These are phyloP conservation scores for Pipistrellus kuhlii DNA, from an alignment of 2,797 vertebrate genomes.

Conservation along the genomic window DNA sequence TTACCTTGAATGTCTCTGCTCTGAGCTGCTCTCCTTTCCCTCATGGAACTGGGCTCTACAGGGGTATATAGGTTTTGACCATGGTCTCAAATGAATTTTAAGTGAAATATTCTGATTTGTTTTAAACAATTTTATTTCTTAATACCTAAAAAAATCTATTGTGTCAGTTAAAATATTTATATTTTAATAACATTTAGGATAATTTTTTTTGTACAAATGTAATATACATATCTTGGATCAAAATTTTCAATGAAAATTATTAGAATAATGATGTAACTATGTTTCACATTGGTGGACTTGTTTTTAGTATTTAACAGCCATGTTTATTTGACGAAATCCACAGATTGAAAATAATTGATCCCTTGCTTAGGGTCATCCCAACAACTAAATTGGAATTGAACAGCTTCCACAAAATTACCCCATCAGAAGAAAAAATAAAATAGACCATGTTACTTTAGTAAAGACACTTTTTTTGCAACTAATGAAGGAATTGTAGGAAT, in stretches of 20 bases:
- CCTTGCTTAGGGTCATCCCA: neutral
- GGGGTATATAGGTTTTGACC: neutral
- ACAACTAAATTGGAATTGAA: neutral
- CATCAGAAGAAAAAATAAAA: constrained; percentile 9
- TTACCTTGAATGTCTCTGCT: neutral
- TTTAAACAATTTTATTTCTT: constrained; percentile 22
- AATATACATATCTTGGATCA: neutral
- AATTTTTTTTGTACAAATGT: neutral
- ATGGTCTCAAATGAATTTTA: neutral
- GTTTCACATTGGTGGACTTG: constrained; percentile 16
- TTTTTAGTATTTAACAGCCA: constrained; percentile 58
- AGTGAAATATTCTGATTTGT: constrained; percentile 23
- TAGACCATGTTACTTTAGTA: neutral
- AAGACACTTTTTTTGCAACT: neutral
- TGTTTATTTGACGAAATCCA: constrained; percentile 55
- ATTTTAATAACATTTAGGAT: constrained; percentile 33
- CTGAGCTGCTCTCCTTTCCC: neutral
- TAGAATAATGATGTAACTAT: constrained; percentile 25
- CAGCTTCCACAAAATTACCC: constrained; percentile 10
- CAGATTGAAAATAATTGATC: neutral
- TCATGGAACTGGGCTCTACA: neutral
- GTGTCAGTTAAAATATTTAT: neutral
- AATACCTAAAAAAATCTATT: neutral
- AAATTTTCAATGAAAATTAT: constrained; percentile 41
- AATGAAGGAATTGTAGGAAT: neutral